Percentiles rank a stretch among this genome's conserved stretches.
Evolutionary conservation across 2,888 invertebrate species (phyloP).

Genomic region (Pardosa pseudoannulata): DNA sequence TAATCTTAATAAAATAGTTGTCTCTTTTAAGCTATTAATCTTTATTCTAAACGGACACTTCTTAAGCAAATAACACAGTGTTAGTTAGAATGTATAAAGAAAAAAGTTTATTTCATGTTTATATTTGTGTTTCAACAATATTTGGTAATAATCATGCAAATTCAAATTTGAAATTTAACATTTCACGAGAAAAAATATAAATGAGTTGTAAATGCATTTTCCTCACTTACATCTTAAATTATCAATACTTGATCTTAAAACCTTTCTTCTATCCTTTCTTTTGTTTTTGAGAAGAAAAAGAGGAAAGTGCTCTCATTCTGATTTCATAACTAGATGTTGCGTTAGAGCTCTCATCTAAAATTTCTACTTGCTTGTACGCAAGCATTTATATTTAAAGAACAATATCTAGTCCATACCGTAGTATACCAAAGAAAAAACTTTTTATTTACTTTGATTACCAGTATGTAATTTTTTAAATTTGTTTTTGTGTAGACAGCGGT

Average conservation of each 20-base stretch:
- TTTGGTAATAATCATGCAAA: not conserved
- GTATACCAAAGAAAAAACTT: not conserved
- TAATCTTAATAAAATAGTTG: no score
- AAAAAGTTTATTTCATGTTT: not conserved
- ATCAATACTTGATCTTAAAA: not conserved
- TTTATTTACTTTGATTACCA: not conserved
- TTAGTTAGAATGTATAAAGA: not conserved
- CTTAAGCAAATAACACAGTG: no score
- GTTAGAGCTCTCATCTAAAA: not conserved
- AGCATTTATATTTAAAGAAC: not conserved
- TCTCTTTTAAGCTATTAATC: no score
- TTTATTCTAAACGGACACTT: no score
- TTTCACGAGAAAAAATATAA: not conserved
- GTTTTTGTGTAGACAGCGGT: not conserved
- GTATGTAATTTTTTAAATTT: not conserved
- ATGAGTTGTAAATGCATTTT: not conserved
- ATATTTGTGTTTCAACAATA: not conserved
- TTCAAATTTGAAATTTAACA: not conserved
- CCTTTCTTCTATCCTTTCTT: not conserved
- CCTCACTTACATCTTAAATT: slow-evolving; percentile 3
- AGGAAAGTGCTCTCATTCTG: not conserved
- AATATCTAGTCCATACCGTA: not conserved
- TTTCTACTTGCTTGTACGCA: not conserved
- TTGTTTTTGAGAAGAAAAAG: not conserved
- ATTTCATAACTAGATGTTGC: slow-evolving; percentile 3